These are phyloP conservation scores for Galago senegalensis DNA, from an alignment of 2,797 vertebrate species.

Conservation along the genomic window DNA sequence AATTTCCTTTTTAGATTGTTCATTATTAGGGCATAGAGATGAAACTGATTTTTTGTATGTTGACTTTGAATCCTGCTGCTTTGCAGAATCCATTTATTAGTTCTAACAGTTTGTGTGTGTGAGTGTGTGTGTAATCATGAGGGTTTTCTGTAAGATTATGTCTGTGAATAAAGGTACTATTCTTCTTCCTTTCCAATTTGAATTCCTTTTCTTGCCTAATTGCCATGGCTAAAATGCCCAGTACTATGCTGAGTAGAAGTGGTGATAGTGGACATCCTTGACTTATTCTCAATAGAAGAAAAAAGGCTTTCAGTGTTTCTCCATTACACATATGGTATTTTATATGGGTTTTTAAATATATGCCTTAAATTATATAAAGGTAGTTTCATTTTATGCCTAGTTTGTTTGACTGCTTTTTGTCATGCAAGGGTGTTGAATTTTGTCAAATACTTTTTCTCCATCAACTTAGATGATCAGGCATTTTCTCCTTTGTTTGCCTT, in stretches of 20 bases:
- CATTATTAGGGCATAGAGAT: neutral
- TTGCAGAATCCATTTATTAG: neutral
- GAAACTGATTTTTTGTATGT: neutral
- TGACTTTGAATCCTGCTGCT: neutral
- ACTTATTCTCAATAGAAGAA: neutral
- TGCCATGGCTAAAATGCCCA: neutral
- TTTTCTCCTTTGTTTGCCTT: neutral
- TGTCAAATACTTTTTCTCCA: neutral
- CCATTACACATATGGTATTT: neutral
- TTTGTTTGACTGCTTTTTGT: neutral
- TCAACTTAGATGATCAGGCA: neutral
- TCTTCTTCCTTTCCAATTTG: neutral
- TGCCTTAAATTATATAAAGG: neutral
- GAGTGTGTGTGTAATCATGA: neutral
- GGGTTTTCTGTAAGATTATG: neutral
- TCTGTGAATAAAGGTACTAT: neutral
- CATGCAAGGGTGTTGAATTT: neutral
- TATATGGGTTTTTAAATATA: neutral
- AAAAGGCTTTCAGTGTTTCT: neutral
- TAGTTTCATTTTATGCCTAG: neutral
- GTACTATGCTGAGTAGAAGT: neutral
- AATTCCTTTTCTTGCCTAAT: neutral
- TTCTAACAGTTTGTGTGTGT: neutral
- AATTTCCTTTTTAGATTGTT: constrained; percentile 29
- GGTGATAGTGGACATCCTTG: neutral